phyloP scores from a whole-genome alignment of 2,797 vertebrate genomes.

The Girardinus metallicus region DNA sequence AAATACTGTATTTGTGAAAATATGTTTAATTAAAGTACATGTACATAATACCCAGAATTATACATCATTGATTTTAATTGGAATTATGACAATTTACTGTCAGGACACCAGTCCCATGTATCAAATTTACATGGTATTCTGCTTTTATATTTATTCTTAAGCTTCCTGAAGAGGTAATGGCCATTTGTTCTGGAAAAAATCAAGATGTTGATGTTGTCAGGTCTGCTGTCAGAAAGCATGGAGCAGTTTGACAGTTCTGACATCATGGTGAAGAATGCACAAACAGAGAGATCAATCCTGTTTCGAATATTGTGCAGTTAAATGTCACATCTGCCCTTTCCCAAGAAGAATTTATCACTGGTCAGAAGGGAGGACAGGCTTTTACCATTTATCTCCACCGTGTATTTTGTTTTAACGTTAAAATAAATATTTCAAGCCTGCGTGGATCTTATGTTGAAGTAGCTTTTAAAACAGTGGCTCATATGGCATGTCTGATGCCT shows the following conservation, averaged over 20 bases:
- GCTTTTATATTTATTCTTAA: background rate
- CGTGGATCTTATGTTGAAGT: constrained; percentile 31
- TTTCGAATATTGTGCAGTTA: constrained; percentile 64
- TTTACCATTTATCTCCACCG: constrained; percentile 61
- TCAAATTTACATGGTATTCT: background rate
- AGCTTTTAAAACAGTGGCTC: constrained; percentile 19
- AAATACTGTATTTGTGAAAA: background rate
- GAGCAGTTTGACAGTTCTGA: constrained; percentile 73
- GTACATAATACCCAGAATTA: constrained; percentile 39
- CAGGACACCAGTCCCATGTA: background rate
- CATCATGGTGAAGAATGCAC: constrained; percentile 72
- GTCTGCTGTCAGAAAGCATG: constrained; percentile 60
- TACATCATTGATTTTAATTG: constrained; percentile 12
- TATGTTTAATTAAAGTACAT: constrained; percentile 22
- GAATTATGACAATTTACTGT: background rate
- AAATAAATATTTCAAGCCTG: constrained; percentile 46
- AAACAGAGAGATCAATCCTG: constrained; percentile 75
- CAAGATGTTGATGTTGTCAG: constrained; percentile 76
- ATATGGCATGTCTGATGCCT: background rate
- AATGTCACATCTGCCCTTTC: constrained; percentile 78
- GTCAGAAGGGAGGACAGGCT: constrained; percentile 44
- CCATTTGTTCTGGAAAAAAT: constrained; percentile 53
- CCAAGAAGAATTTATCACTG: constrained; percentile 65
- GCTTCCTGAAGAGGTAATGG: constrained; percentile 31
- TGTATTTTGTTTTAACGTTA: constrained; percentile 46